Evolutionary conservation across 1,140 invertebrate species (phyloP), one percentile per base, ranked within the genome.

Genomic region (Apis mellifera): DNA sequence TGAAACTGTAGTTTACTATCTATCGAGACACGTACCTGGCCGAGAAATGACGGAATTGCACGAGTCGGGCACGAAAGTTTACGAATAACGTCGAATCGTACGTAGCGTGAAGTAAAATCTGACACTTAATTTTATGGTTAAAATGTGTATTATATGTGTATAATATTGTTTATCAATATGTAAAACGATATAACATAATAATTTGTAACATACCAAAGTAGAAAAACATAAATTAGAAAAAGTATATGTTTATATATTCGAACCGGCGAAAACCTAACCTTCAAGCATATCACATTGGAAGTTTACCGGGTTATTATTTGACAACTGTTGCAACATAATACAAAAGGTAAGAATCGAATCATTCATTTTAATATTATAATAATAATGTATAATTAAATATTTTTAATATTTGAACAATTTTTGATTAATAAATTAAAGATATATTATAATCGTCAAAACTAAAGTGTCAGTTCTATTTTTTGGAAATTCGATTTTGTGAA

Each of bases 211-310:
- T 1, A 17, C 2, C 42, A 65, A 26, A 68, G 21, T 59, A 23
- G 5, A 1, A 21, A 42, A 64, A 23, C 17, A 19, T 5, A 19
- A 72, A 70, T 50, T 50, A 65, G 26, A 42, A 54, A 26, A 8
- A n/a, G 48, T 48, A 66, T 55, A 70, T 21, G 21, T 19, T 59
- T 23, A 48, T 70, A 17, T 55, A 42, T 59, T 19, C 55, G 68
- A 77, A 48, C 84, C 87, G 87, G 86, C 84, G 57, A 84, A 88
- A 88, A 81, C 76, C 79, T 88, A 89, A 89, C 86, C 86, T 88
- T 55, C 74, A 86, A 85, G 62, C 9, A 26, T 42, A 57, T 21
- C 32, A 7, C 21, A 50, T 26, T 55, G 42, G 55, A 55, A 74
- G 52, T 82, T 55, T 64, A 76, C 60, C 79, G 79, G 79, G 65